Base-by-base conservation (phyloP, 2,888 invertebrate genomes). In the Chaetogeoica ovagalla region DNA sequence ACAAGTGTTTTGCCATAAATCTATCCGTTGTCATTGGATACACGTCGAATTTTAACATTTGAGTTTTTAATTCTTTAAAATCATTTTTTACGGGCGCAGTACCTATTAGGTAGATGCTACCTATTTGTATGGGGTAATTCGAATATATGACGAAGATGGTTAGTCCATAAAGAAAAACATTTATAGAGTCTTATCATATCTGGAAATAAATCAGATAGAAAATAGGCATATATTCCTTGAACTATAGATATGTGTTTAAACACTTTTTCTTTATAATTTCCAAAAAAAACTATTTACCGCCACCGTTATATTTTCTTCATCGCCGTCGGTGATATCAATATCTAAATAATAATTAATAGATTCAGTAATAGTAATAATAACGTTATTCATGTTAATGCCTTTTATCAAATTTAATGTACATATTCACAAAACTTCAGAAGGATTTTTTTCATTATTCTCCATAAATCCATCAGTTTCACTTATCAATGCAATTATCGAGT, bases 111-210 rank as follows among this genome's bases (percentile, higher is more conserved):
- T 52, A 6, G 43, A 75, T 66, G n/a, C 63, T n/a, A 19, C n/a
- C n/a, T n/a, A n/a, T n/a, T 48, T 70, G 57, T 19, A 17, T 5
- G 43, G 39, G 39, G 39, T 66, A 43, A 57, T 77, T 77, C 37
- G 69, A 77, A 81, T 71, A 81, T 81, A 71, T 60, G 43, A 73
- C 59, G 57, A 57, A 52, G 69, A 48, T 43, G 71, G 57, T 62
- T 37, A 62, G 30, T 62, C 62, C 30, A 62, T 30, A 62, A 2
- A 30, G 62, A 30, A 62, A 62, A 62, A 62, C 30, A 30, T 62
- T 62, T 62, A 17, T 30, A 62, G 23, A 62, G 30, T 17, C 30
- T 23, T 30, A 62, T 30, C 13, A 17, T 30, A 37, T 62, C 15
- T 17, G 15, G 30, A 8, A 62, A 62, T 62, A 62, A 62, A 62